Base-by-base conservation (phyloP, 2,113 vertebrate species). In the Saccopteryx bilineata region DNA sequence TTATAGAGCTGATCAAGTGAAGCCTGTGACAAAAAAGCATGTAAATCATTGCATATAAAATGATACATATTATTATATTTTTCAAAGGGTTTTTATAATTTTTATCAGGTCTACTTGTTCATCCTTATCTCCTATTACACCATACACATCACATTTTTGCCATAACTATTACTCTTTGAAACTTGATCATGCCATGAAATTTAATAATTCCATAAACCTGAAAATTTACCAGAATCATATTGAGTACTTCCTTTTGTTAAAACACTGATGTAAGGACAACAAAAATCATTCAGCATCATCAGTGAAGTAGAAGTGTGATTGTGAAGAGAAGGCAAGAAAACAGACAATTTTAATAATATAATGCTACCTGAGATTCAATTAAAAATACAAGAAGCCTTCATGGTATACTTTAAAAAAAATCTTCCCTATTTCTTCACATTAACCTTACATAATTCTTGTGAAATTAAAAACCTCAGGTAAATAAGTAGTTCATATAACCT, bases 331-430 rank as follows among this genome's bases (percentile, higher is more conserved):
- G 6, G 3, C 28, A 90, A 72, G 24, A 52, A 21, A 33, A 24
- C 12, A 96, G 81, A 63, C 33, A 89, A 13, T 75, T 82, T 76
- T 94, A 90, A 50, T 75, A 1, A 83, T 91, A 86, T 2, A 66
- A 28, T 74, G 1, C 7, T 83, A 72, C 9, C 48, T 93, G 56
- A 39, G 7, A 81, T 68, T 90, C 85, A 48, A 82, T 76, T 5
- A 74, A 75, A 90, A 90, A 50, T 46, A 19, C 72, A 74, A 74
- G 63, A 88, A 93, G 13, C 24, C 33, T 69, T 14, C 14, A 60
- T 90, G 13, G 1, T 71, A 87, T n/a, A 8, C 0, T 65, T 95
- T 87, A 58, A 65, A 65, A 26, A 4, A 48, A 23, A 56, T 33
- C 2, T 87, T 85, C 65, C 8, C 31, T 71, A 0, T 87, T 81